Base-by-base conservation (phyloP, 92 coral and sea anemone genomes). In the Porites rus region DNA sequence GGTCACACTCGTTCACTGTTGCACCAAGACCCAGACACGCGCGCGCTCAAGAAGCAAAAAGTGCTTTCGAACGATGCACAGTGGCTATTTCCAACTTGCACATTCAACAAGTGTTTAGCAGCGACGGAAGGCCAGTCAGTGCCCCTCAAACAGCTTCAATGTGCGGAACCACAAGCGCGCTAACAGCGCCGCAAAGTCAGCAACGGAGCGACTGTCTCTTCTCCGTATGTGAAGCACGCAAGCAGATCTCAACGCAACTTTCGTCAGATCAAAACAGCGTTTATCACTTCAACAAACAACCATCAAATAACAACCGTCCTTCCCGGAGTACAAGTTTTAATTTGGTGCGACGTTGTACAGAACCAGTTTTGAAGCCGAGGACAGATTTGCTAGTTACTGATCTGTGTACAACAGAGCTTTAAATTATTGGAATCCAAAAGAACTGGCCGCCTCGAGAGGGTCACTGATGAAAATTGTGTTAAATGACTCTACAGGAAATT, bases 341-440 rank as follows among this genome's bases (percentile, higher is more conserved):
- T 78, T 87, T 80, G 69, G 87, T 28, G 65, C 85, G 65, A 76
- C 89, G 69, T 22, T 85, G 70, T 31, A 87, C 86, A 19, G 86
- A 81, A n/a, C 86, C 86, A 4, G 69, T 81, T 50, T 21, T 77
- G 22, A 86, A 83, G 46, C 46, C 46, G 24, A 87, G 88, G 58
- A 85, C 58, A n/a, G 77, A 81, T 7, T 56, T 89, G 1, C 75
- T 93, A 79, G 93, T 95, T 6, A 96, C 99, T 10, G 99, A 96
- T 91, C 89, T 96, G 59, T 96, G 99, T 74, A 95, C 98, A 22
- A 96, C 99, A 1, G 99, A 96, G 51, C 94, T 96, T 17, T 94
- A 88, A 81, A 69, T 20, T 51, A 43, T 67, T 67, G 67, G 56
- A 31, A 81, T 73, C 76, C 72, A 4, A 18, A 53, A 52, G 78